Percentiles rank a stretch among this genome's conserved stretches.
Evolutionary conservation across 2,888 invertebrate genomes (phyloP).

Genomic region (Eupithecia insigniata): DNA sequence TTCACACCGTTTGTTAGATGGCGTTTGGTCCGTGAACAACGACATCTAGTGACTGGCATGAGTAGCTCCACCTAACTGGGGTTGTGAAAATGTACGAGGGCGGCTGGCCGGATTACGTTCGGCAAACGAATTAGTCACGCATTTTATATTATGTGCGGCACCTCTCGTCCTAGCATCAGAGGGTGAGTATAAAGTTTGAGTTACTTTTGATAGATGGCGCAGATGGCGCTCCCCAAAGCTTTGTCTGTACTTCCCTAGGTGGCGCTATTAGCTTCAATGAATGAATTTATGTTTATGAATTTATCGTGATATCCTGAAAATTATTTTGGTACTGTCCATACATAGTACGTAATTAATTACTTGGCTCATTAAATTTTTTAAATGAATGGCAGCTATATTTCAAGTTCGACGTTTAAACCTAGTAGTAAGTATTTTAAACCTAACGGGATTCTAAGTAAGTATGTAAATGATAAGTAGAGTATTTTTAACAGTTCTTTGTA

Average conservation of each 20-base stretch:
- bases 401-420: background rate
- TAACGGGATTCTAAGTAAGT: background rate
- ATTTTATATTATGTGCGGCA: no score
- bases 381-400: background rate
- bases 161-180: background rate
- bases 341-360: background rate
- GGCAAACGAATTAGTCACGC: background rate
- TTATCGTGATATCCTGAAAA: background rate
- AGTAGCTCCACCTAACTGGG: background rate
- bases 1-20: background rate
- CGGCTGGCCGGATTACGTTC: background rate
- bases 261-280: constrained; percentile 7
- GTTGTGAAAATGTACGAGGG: background rate
- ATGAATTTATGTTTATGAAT: background rate
- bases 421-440: background rate
- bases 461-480: no score
- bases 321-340: background rate
- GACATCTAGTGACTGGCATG: background rate
- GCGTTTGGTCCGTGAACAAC: background rate
- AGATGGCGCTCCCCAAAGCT: background rate
- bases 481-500: background rate
- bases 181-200: background rate
- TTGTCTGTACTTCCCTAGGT: background rate
- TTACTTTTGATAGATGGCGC: constrained; percentile 11
- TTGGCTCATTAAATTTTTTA: background rate